Percentiles rank a stretch among this genome's conserved stretches.
These are phyloP conservation scores for Drosophila kanapiae DNA, from an alignment of 1,140 invertebrate species.

Conservation along the genomic window DNA sequence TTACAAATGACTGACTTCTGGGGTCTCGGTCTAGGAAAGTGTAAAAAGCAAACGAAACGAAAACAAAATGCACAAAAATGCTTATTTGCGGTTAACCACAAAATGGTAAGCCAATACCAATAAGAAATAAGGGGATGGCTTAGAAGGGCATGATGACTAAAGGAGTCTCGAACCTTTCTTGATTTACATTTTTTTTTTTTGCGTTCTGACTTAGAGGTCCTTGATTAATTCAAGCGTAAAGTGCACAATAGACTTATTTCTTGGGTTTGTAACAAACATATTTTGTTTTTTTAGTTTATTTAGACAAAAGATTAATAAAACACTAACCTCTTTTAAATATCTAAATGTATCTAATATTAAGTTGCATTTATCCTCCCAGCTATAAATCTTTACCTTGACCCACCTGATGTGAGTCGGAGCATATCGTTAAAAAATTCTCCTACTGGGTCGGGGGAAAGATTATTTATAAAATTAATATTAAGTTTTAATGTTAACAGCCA, in stretches of 20 bases:
- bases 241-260: neutral
- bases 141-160: slow-evolving; percentile 7
- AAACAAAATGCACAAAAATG: slow-evolving; percentile 77
- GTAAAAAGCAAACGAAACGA: slow-evolving; percentile 43
- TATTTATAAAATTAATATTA: too few species aligned
- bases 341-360: too few species aligned
- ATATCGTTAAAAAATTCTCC: too few species aligned
- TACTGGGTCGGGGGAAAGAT: too few species aligned
- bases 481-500: too few species aligned
- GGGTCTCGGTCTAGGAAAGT: slow-evolving; percentile 53
- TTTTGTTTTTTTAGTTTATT: neutral
- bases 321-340: neutral
- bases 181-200: neutral
- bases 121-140: neutral
- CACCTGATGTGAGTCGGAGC: too few species aligned
- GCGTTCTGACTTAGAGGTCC: neutral
- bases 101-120: slow-evolving; percentile 72
- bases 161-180: slow-evolving; percentile 1
- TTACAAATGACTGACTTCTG: slow-evolving; percentile 61
- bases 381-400: too few species aligned
- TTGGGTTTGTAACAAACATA: neutral
- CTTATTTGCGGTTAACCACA: slow-evolving; percentile 78
- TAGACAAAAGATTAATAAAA: neutral
- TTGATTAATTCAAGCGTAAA: slow-evolving; percentile 12
- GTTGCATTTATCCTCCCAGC: too few species aligned